Evolutionary conservation across 2,113 vertebrate species (phyloP).

Genomic region (Eudyptes chrysolophus): DNA sequence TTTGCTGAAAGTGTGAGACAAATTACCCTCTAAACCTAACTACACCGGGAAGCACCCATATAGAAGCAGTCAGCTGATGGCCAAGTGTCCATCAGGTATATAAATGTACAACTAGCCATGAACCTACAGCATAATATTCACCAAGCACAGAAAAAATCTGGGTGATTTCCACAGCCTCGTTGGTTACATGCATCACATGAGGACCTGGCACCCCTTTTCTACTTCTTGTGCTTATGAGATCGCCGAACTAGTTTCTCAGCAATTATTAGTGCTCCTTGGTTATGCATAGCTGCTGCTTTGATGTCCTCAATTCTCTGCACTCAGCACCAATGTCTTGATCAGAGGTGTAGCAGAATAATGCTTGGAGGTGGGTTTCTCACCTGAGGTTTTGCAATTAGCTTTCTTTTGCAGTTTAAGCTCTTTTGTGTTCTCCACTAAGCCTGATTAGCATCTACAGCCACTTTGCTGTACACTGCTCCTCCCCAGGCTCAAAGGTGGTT

Average conservation of each 20-base stretch:
- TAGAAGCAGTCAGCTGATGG: neutral
- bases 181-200: neutral
- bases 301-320: neutral
- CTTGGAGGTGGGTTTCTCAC: neutral
- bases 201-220: neutral
- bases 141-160: neutral
- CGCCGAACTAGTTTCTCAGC: neutral
- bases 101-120: neutral
- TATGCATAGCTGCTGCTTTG: slow-evolving; percentile 11
- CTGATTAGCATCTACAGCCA: neutral
- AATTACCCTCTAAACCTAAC: neutral
- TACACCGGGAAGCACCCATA: rapidly evolving
- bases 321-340: neutral
- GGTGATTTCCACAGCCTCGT: neutral
- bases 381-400: neutral
- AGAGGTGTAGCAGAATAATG: neutral
- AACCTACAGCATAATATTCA: neutral
- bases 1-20: neutral
- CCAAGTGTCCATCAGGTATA: neutral
- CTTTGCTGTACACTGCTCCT: neutral
- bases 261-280: neutral
- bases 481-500: neutral
- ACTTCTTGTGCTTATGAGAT: neutral
- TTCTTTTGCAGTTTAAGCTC: slow-evolving; percentile 4
- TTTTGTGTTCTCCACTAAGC: neutral